phyloP scores from a whole-genome alignment of 1,140 invertebrate genomes.

The Ips typographus region DNA sequence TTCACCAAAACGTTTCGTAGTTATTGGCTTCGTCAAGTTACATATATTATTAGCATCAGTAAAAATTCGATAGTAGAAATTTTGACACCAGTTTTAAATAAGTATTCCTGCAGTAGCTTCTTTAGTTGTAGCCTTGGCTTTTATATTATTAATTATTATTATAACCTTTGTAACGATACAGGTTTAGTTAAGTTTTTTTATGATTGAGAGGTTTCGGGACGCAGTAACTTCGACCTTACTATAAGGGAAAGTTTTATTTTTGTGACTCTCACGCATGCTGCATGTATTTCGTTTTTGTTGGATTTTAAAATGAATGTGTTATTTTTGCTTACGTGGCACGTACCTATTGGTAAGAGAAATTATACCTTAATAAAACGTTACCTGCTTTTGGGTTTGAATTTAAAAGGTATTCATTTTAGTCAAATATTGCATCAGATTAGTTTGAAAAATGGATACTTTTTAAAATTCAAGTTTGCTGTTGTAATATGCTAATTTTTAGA shows the following conservation, averaged over 20 bases:
- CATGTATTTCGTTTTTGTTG: constrained; percentile 27
- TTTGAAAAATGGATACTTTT: background rate
- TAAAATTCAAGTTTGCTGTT: constrained; percentile 24
- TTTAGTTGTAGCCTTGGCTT: constrained; percentile 48
- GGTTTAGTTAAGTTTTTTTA: constrained; percentile 32
- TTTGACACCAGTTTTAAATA: constrained; percentile 14
- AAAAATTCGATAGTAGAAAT: constrained; percentile 21
- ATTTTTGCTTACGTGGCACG: constrained; percentile 40
- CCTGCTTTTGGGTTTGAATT: too few species aligned
- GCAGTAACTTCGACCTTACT: constrained; percentile 51
- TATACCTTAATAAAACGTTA: too few species aligned
- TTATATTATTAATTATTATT: background rate
- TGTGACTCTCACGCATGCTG: constrained; percentile 13
- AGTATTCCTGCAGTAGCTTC: constrained; percentile 43
- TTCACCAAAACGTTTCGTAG: constrained; percentile 17
- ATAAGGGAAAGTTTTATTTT: constrained; percentile 53
- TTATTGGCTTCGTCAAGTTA: background rate
- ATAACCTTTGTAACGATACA: constrained; percentile 42
- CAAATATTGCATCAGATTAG: too few species aligned
- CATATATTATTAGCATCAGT: constrained; percentile 14
- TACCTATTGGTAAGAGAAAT: constrained; percentile 34
- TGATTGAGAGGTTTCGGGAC: constrained; percentile 45
- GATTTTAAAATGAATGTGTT: constrained; percentile 38
- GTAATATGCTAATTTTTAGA: constrained; percentile 33
- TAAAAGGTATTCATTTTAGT: too few species aligned